phyloP scores from a whole-genome alignment of 2,113 vertebrate species.

The Pluvialis apricaria region DNA sequence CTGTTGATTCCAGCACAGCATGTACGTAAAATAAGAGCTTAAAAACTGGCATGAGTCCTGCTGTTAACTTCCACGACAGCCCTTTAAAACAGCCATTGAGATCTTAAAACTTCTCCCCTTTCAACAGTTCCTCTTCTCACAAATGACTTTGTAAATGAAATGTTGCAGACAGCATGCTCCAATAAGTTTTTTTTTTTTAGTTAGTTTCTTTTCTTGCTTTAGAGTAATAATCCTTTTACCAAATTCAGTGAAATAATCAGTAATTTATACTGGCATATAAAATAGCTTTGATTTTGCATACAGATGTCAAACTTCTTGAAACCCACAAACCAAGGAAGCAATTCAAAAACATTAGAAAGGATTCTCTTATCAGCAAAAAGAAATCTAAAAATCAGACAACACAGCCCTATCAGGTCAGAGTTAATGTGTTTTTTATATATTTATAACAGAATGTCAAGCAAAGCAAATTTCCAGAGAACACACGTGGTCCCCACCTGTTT shows the following conservation, averaged over 20 bases:
- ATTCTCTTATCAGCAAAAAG: not conserved
- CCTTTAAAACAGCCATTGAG: not conserved
- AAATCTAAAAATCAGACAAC: not conserved
- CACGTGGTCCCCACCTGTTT: not conserved
- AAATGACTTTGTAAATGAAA: not conserved
- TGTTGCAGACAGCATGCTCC: not conserved
- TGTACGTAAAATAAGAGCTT: not conserved
- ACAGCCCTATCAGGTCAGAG: not conserved
- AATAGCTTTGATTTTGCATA: not conserved
- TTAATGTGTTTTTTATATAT: not conserved
- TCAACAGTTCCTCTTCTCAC: not conserved
- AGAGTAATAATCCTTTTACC: not conserved
- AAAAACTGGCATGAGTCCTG: not conserved
- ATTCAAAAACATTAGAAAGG: not conserved
- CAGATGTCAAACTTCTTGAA: not conserved
- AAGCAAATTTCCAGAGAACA: not conserved
- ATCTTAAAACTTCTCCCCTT: not conserved
- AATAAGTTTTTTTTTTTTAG: not conserved
- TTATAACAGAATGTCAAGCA: not conserved
- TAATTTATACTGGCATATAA: not conserved
- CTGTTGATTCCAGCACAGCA: accelerated
- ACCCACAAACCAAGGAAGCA: not conserved
- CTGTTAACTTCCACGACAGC: not conserved
- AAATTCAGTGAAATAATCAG: not conserved
- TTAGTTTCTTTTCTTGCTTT: not conserved